Evolutionary conservation across 1,140 invertebrate genomes (phyloP).

Genomic region (Lethocerus indicus): DNA sequence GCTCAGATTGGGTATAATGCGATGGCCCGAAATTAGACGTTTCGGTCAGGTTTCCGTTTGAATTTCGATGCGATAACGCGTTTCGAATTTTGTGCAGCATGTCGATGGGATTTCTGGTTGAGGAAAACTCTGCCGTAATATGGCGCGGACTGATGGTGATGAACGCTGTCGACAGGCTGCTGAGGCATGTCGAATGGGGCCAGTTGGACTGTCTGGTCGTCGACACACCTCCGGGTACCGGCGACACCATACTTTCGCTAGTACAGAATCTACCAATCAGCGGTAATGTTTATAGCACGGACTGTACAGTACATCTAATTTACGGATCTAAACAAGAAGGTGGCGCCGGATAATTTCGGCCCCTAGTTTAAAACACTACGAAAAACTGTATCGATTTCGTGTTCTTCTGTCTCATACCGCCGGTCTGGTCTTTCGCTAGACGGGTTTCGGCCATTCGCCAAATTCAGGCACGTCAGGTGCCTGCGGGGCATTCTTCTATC

Average conservation of each 20-base stretch:
- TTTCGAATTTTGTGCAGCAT: constrained; percentile 35
- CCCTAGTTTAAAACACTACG: background rate
- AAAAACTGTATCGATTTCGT: background rate
- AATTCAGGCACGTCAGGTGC: too few relatives aligned
- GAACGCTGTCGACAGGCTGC: constrained; percentile 72
- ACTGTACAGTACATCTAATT: background rate
- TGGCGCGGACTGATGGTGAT: constrained; percentile 91
- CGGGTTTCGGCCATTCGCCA: too few relatives aligned
- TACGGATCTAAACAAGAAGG: too few relatives aligned
- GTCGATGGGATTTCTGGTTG: constrained; percentile 81
- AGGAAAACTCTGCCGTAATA: constrained; percentile 58
- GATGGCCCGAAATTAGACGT: too few relatives aligned
- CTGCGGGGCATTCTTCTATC: too few relatives aligned
- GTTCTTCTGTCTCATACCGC: too few relatives aligned
- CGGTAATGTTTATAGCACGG: constrained; percentile 29
- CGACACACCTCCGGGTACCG: constrained; percentile 83
- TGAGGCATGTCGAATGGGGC: constrained; percentile 67
- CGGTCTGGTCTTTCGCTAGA: too few relatives aligned
- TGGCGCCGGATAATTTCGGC: too few relatives aligned
- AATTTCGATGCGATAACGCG: too few relatives aligned
- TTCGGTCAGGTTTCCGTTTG: too few relatives aligned
- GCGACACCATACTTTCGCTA: constrained; percentile 75
- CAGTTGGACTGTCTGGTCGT: constrained; percentile 65
- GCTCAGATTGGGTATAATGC: too few relatives aligned
- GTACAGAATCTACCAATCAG: constrained; percentile 71